Evolutionary conservation across 2,797 vertebrate genomes (phyloP).

Genomic region (Halcyon smyrnensis): DNA sequence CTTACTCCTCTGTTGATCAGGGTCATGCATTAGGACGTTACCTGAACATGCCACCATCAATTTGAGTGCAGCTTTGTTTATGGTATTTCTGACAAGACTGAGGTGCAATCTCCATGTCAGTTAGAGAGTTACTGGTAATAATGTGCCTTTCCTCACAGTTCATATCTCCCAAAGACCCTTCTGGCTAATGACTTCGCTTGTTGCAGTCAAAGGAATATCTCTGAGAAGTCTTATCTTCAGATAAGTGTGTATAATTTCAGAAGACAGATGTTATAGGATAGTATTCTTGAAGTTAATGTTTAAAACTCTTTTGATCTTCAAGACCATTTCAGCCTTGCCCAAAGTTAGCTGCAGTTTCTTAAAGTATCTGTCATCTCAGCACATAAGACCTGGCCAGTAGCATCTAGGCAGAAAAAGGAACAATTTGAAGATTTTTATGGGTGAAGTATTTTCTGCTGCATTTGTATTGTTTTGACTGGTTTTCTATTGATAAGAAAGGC

Average conservation of each 20-base stretch:
- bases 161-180: not conserved
- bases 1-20: not conserved
- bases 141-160: not conserved
- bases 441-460: not conserved
- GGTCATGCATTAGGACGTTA: not conserved
- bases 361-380: not conserved
- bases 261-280: not conserved
- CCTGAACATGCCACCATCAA: fast-evolving
- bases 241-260: not conserved
- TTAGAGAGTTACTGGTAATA: not conserved
- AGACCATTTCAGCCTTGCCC: not conserved
- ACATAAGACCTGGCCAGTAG: fast-evolving
- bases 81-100: not conserved
- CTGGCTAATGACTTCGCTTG: not conserved
- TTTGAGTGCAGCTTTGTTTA: not conserved
- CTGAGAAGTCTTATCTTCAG: not conserved
- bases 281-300: not conserved
- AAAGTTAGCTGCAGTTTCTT: not conserved
- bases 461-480: not conserved
- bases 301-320: not conserved
- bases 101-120: not conserved
- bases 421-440: not conserved
- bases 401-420: not conserved
- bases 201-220: not conserved
- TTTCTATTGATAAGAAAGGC: not conserved